Evolutionary conservation across 2,113 vertebrate genomes (phyloP).

Genomic region (Ceratotherium simum): DNA sequence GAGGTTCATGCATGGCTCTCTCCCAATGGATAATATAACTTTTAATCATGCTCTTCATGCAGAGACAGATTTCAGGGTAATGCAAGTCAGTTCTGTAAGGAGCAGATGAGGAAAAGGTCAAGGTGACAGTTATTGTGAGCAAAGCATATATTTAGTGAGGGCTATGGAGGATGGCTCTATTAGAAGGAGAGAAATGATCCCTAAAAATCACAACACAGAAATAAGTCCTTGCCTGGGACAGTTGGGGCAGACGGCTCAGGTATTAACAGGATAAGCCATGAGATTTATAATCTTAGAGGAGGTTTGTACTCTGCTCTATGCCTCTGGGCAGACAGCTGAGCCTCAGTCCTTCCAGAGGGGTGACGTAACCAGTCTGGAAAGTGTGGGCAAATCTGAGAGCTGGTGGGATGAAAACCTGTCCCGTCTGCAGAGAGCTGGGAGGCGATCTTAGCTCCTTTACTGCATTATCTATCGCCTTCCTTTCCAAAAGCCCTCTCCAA

Average conservation of each 20-base stretch:
- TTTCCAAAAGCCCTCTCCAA: not conserved
- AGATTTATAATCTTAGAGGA: not conserved
- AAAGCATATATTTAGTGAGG: rapidly evolving
- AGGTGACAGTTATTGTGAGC: rapidly evolving
- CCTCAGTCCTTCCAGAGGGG: not conserved
- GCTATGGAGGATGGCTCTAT: rapidly evolving
- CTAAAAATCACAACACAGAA: rapidly evolving
- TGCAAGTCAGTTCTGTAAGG: rapidly evolving
- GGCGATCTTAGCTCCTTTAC: no score
- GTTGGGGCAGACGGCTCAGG: no score
- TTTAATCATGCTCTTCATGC: no score
- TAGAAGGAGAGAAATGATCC: rapidly evolving
- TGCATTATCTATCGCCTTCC: not conserved
- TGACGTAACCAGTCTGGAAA: not conserved
- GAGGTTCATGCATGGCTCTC: not conserved
- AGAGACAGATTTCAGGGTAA: not conserved
- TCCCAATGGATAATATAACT: not conserved
- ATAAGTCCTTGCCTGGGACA: not conserved
- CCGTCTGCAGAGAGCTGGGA: not conserved
- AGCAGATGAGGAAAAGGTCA: rapidly evolving
- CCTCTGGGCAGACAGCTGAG: not conserved
- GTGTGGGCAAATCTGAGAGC: rapidly evolving
- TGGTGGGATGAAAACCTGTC: not conserved
- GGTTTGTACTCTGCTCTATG: not conserved
- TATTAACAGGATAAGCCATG: not conserved